Conservation (phyloP, 1,140 invertebrate genomes). For the Heliconius nattereri region DNA sequence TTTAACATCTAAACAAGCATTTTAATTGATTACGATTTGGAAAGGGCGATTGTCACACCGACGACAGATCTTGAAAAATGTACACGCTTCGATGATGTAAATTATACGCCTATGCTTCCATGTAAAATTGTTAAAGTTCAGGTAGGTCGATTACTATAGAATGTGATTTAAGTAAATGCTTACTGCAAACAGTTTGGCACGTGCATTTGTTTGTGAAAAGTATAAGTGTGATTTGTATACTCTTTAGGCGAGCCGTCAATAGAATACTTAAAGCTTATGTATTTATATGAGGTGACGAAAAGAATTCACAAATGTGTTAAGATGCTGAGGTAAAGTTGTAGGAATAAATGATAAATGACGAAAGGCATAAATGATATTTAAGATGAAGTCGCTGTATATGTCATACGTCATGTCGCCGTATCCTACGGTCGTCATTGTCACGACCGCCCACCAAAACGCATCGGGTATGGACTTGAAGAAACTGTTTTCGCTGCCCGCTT, state of each 20-base stretch:
- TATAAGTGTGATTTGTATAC: constrained; percentile 62
- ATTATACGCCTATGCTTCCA: constrained; percentile 66
- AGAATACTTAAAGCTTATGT: constrained; percentile 70
- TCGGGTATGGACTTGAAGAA: constrained; percentile 99
- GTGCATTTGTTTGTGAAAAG: constrained; percentile 64
- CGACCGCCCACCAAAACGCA: constrained; percentile 99
- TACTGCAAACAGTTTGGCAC: constrained; percentile 56
- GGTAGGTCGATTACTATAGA: constrained; percentile 52
- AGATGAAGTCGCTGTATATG: constrained; percentile 73
- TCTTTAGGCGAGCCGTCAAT: constrained; percentile 66
- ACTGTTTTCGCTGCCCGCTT: constrained; percentile 97
- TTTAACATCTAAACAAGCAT: constrained; percentile 56
- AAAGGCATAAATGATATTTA: constrained; percentile 73
- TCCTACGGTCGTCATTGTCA: constrained; percentile 99
- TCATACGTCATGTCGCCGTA: constrained; percentile 99
- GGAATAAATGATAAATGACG: constrained; percentile 73
- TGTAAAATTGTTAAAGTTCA: constrained; percentile 71
- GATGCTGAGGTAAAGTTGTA: constrained; percentile 64
- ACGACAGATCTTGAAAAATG: constrained; percentile 48
- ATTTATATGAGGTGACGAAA: constrained; percentile 72
- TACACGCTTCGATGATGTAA: constrained; percentile 22
- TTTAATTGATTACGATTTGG: constrained; percentile 66
- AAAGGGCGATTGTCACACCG: constrained; percentile 75
- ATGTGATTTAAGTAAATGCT: constrained; percentile 55
- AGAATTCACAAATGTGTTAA: constrained; percentile 70